Evolutionary conservation across 2,888 invertebrate species (phyloP), one percentile per base, ranked within the genome.

Genomic region (Baronia brevicornis): DNA sequence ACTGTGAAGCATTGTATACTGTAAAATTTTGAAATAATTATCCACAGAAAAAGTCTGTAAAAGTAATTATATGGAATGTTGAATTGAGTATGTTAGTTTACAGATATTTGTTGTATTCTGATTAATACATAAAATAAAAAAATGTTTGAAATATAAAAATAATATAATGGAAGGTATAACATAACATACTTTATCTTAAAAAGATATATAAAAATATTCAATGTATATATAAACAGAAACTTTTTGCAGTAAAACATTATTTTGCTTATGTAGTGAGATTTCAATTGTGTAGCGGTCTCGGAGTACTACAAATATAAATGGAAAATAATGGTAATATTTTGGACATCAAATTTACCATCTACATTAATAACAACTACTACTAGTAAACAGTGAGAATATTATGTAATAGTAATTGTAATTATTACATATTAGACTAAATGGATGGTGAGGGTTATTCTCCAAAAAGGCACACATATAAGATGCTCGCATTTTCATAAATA

Each of bases 11-110:
- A 9, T 15, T 25, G 3, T 15, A 15, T 8, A 21, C 8, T 21
- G 8, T 4, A 25, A 15, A 3, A 25, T 15, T 25, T 13, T 15
- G 25, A 15, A 15, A 9, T 15, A 25, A 15, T 25, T 25, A 9
- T 49, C 38, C 42, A 48, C 43, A 46, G 42, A 60, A 62, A 60
- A 60, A 44, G 52, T 43, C 36, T 67, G 67, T 42, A 66, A 69
- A 65, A 67, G 65, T 69, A 65, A 60, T 51, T 39, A 50, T 51
- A 60, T 77, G 79, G 79, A 79, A 79, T 79, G 79, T 79, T 52
- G 52, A 54, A 51, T 38, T 47, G 56, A 52, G 50, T 37, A 18
- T 15, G 11, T 33, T 17, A 39, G 38, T 46, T 55, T 57, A 24
- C 12, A 13, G 13, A 24, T n/a, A 4, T 24, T 9, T 10, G 10